phyloP scores from a whole-genome alignment of 2,888 invertebrate species.

The Drosophila austrosaltans region DNA sequence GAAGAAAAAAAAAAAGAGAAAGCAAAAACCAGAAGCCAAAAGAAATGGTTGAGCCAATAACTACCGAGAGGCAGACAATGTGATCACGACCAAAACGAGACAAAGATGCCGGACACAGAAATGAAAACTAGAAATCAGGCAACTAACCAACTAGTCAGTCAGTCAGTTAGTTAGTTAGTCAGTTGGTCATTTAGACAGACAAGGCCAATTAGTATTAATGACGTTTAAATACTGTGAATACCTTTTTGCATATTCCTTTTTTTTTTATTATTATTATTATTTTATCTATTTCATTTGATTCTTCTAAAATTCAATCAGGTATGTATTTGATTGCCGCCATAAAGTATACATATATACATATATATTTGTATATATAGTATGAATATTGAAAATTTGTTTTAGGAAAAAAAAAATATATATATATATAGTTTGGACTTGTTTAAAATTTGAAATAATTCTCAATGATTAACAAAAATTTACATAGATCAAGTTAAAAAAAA shows the following conservation, averaged over 20 bases:
- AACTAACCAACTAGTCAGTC: neutral
- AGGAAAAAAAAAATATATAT: neutral
- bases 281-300: too few species aligned
- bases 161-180: neutral
- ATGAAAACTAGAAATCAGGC: neutral
- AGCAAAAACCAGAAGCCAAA: conserved; percentile 19
- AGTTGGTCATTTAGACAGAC: neutral
- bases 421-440: neutral
- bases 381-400: neutral
- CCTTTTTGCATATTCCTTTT: conserved; percentile 1
- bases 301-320: too few species aligned
- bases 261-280: too few species aligned
- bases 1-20: conserved; percentile 27
- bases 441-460: conserved; percentile 7
- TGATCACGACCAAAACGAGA: neutral
- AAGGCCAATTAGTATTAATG: too few species aligned
- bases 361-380: neutral
- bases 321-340: too few species aligned
- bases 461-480: neutral
- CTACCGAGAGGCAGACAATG: neutral
- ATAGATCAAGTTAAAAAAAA: too few species aligned
- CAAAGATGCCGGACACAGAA: conserved; percentile 8
- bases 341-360: neutral
- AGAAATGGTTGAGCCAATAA: conserved; percentile 4
- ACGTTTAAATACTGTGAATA: neutral